These are phyloP conservation scores for Drosophila pseudoananassae DNA, from an alignment of 1,140 invertebrate species.

Conservation along the genomic window DNA sequence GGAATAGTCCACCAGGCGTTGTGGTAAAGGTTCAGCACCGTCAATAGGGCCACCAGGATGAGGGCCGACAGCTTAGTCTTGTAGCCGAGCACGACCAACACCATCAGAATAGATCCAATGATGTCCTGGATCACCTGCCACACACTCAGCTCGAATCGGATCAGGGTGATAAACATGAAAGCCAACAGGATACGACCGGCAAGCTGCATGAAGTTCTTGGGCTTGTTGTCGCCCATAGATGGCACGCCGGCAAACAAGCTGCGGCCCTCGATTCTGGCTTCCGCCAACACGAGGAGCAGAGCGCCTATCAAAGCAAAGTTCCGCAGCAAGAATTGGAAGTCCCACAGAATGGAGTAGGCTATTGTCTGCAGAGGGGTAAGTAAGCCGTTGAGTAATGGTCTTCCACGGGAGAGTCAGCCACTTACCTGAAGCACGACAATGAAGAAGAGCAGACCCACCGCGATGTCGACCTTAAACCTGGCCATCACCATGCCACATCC, in stretches of 20 bases:
- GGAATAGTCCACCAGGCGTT: constrained; percentile 99
- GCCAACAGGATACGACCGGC: constrained; percentile 97
- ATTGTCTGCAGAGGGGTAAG: constrained; percentile 89
- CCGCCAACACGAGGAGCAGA: constrained; percentile 96
- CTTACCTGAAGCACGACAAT: constrained; percentile 97
- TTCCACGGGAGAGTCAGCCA: constrained; percentile 2
- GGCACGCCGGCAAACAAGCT: constrained; percentile 99
- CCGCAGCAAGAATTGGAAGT: constrained; percentile 97
- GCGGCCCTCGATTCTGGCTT: constrained; percentile 95
- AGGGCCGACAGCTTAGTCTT: constrained; percentile 99
- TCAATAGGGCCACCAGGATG: constrained; percentile 95
- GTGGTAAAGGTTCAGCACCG: constrained; percentile 97
- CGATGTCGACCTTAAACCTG: constrained; percentile 96
- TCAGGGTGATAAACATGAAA: constrained; percentile 99
- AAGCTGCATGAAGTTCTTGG: constrained; percentile 98
- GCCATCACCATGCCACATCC: constrained; percentile 98
- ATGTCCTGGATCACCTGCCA: constrained; percentile 96
- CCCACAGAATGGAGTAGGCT: constrained; percentile 99
- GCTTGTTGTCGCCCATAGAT: constrained; percentile 97
- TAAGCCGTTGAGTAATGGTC: not conserved
- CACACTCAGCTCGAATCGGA: constrained; percentile 96
- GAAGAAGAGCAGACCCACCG: constrained; percentile 97
- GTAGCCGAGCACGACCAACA: constrained; percentile 98
- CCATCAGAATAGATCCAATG: constrained; percentile 96
- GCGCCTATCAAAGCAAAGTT: constrained; percentile 98